Conservation (phyloP, 2,888 invertebrate species). For the Gymnocheta viridis region DNA sequence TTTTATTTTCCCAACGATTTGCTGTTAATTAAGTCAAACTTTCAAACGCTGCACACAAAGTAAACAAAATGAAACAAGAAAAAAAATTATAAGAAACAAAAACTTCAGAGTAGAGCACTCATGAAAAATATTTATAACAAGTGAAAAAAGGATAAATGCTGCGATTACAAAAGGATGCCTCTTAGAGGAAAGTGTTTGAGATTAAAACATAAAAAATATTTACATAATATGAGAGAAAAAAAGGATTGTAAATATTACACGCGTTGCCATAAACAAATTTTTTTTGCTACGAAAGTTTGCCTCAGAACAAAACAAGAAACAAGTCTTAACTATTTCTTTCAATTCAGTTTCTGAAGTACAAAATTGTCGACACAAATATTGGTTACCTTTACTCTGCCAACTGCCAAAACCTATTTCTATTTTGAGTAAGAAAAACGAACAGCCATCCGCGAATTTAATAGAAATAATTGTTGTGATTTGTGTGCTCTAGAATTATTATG, state of each 20-base stretch:
- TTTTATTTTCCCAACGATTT: conserved; percentile 48
- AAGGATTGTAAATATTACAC: neutral
- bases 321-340: too few relatives aligned
- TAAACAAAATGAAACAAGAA: conserved; percentile 28
- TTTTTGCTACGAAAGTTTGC: too few relatives aligned
- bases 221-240: neutral
- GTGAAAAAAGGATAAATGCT: conserved; percentile 13
- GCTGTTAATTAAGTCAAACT: conserved; percentile 57
- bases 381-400: too few relatives aligned
- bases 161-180: conserved; percentile 14
- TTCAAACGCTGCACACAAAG: conserved; percentile 43
- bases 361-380: too few relatives aligned
- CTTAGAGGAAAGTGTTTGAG: conserved; percentile 12
- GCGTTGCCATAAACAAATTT: neutral
- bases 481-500: too few relatives aligned
- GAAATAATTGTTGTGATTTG: too few relatives aligned
- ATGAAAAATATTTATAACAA: neutral
- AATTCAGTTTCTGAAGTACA: too few relatives aligned
- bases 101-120: neutral
- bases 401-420: too few relatives aligned
- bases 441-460: too few relatives aligned
- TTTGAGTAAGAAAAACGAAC: too few relatives aligned
- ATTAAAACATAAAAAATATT: neutral
- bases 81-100: neutral
- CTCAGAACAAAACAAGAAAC: too few relatives aligned